These are phyloP conservation scores for Prochilodus magdalenae DNA, from an alignment of 2,113 vertebrate genomes.

Conservation along the genomic window DNA sequence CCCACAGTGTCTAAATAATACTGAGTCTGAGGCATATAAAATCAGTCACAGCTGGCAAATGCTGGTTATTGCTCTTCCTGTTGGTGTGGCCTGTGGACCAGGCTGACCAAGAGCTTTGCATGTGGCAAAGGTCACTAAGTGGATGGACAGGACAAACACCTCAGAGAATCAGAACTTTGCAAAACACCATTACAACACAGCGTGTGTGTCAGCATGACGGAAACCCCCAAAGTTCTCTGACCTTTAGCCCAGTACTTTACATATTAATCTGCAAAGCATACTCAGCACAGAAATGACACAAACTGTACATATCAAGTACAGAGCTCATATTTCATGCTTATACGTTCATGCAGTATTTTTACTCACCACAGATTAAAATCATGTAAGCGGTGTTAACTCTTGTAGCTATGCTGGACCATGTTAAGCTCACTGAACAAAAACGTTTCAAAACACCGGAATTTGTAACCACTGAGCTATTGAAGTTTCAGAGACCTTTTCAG, in stretches of 20 bases:
- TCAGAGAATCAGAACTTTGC: conserved; percentile 16
- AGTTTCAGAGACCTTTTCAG: no score
- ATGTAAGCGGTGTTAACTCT: no score
- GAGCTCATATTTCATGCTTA: no score
- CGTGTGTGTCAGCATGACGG: conserved; percentile 16
- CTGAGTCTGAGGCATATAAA: no score
- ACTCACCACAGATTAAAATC: no score
- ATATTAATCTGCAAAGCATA: neutral
- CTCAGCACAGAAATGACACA: neutral
- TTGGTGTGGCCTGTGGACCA: neutral
- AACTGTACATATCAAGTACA: neutral
- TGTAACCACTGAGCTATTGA: no score
- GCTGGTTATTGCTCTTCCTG: conserved; percentile 19
- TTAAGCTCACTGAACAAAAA: no score
- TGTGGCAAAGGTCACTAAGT: neutral
- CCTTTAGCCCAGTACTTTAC: conserved; percentile 8
- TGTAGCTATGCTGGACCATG: no score
- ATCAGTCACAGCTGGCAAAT: neutral
- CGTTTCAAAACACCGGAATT: no score
- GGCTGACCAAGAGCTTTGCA: conserved; percentile 8
- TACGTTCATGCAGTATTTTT: no score
- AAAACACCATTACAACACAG: conserved; percentile 35
- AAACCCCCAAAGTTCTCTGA: conserved; percentile 21
- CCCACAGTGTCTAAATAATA: no score
- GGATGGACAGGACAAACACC: conserved; percentile 35